phyloP scores from a whole-genome alignment of 2,797 vertebrate genomes.

The Spinibarbus caldwelli region DNA sequence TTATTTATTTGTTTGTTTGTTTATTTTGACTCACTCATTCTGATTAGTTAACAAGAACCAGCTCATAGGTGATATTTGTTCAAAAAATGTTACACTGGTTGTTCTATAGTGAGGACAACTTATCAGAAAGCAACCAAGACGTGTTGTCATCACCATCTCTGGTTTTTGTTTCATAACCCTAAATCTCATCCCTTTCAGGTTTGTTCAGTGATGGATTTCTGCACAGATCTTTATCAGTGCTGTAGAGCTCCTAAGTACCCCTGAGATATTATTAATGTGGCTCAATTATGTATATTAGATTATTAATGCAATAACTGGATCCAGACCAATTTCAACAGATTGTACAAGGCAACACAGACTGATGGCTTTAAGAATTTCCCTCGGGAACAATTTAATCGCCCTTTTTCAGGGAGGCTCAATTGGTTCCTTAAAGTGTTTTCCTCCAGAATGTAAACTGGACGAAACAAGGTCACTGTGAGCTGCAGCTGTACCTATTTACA shows the following conservation, averaged over 20 bases:
- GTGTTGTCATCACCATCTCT: background rate
- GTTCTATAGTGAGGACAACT: too few relatives aligned
- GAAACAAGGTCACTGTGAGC: background rate
- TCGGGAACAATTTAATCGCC: conserved; percentile 45
- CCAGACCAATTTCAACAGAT: conserved; percentile 45
- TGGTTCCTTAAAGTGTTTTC: conserved; percentile 21
- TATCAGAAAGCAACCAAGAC: background rate
- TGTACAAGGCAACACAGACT: conserved; percentile 26
- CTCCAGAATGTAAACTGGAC: background rate
- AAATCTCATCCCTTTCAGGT: background rate
- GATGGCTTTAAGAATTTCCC: conserved; percentile 38
- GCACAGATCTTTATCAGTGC: conserved; percentile 9
- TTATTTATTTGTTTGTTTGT: background rate
- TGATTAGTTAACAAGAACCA: background rate
- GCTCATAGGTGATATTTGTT: background rate
- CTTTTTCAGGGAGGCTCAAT: conserved; percentile 6
- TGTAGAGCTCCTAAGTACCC: conserved; percentile 16
- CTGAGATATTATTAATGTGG: conserved; percentile 32
- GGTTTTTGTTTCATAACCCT: background rate
- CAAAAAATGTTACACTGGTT: too few relatives aligned
- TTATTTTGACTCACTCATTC: background rate
- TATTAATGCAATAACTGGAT: conserved; percentile 44
- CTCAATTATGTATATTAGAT: conserved; percentile 50
- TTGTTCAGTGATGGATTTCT: conserved; percentile 9
- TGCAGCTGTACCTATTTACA: background rate